Conservation (phyloP, 1,140 invertebrate genomes). For the Aphelenchoides besseyi region DNA sequence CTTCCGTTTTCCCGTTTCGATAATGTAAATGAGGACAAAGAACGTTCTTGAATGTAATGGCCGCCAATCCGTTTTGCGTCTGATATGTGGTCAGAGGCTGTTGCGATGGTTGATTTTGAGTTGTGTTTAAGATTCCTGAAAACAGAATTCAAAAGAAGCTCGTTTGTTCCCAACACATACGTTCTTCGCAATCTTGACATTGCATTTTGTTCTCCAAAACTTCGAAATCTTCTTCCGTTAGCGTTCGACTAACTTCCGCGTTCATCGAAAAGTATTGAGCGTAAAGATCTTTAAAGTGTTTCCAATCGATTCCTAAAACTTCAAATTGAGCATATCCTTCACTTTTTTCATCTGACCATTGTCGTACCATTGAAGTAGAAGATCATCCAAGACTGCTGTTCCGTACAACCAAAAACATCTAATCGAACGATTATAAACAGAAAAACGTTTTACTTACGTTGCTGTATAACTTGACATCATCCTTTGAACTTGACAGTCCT, state of each 20-base stretch:
- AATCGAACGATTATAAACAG: no score
- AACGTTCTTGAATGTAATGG: conserved; percentile 60
- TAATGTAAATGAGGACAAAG: conserved; percentile 52
- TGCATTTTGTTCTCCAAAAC: conserved; percentile 57
- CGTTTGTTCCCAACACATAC: conserved; percentile 18
- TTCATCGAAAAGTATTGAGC: conserved; percentile 61
- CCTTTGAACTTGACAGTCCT: conserved; percentile 62
- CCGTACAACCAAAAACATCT: conserved; percentile 63
- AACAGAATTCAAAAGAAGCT: background rate
- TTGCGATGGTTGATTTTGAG: background rate
- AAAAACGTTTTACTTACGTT: no score
- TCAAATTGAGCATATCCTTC: no score
- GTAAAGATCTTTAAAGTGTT: conserved; percentile 59
- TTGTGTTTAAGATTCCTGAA: background rate
- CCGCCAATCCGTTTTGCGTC: background rate
- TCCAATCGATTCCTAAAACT: conserved; percentile 57
- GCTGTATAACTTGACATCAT: conserved; percentile 62
- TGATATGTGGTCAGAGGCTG: background rate
- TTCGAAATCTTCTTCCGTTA: conserved; percentile 55
- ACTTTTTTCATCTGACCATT: conserved; percentile 49
- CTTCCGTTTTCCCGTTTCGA: conserved; percentile 30
- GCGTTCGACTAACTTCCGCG: conserved; percentile 53
- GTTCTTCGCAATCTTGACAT: conserved; percentile 52
- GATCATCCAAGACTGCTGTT: conserved; percentile 53
- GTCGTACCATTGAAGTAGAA: conserved; percentile 60